These are phyloP conservation scores for Theonella swinhoei DNA, from an alignment of 37 sponge, comb jelly and placozoan species.

Conservation along the genomic window DNA sequence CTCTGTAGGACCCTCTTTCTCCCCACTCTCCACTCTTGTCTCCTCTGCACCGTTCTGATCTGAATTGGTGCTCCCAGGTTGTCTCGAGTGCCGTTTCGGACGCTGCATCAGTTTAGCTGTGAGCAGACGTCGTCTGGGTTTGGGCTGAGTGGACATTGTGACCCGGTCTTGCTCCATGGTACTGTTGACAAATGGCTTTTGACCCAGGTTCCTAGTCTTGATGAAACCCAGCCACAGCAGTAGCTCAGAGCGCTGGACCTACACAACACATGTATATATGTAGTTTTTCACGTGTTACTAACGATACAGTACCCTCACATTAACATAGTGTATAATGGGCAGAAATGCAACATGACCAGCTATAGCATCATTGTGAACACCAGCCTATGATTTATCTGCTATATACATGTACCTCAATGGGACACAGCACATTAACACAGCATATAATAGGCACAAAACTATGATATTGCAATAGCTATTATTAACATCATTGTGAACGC, in stretches of 20 bases:
- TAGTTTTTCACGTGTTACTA: too few relatives aligned
- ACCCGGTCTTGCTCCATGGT: conserved; percentile 7
- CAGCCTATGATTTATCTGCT: not conserved
- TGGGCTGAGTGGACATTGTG: not conserved
- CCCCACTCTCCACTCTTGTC: not conserved
- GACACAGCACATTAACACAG: too few relatives aligned
- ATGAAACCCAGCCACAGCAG: conserved; percentile 75
- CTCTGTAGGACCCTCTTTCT: not conserved
- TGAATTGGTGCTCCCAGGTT: not conserved
- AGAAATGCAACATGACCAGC: too few relatives aligned
- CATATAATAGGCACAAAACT: too few relatives aligned
- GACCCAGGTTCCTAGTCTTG: conserved; percentile 74
- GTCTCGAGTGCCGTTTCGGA: not conserved
- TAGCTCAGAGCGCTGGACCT: conserved; percentile 36
- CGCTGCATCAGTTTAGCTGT: not conserved
- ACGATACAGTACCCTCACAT: too few relatives aligned
- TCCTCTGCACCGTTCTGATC: not conserved
- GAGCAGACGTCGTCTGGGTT: not conserved
- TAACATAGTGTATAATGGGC: too few relatives aligned
- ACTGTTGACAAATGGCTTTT: conserved; percentile 8
- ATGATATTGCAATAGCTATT: too few relatives aligned
- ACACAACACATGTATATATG: too few relatives aligned
- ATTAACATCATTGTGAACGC: too few relatives aligned
- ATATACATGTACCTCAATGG: conserved; percentile 2
- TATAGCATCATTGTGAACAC: too few relatives aligned